A percentile compares a stretch with the other conserved stretches of the same genome.
phyloP scores from a whole-genome alignment of 2,113 vertebrate species.

The Tinamus guttatus region DNA sequence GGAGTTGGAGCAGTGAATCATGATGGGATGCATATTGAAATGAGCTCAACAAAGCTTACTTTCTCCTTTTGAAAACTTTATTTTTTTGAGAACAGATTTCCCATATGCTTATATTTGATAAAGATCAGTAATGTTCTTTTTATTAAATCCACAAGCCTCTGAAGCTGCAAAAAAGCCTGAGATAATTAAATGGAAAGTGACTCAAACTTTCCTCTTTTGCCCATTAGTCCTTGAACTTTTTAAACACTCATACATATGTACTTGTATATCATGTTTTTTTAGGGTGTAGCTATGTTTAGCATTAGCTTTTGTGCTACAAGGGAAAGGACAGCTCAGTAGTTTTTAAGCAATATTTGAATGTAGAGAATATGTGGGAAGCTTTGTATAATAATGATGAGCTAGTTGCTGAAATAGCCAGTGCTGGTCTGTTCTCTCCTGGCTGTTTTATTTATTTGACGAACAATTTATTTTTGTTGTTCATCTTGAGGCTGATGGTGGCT shows the following conservation, averaged over 20 bases:
- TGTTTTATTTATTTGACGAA: too few relatives aligned
- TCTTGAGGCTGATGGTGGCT: not conserved
- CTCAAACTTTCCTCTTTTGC: not conserved
- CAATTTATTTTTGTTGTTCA: too few relatives aligned
- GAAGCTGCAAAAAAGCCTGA: not conserved
- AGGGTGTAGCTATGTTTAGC: not conserved
- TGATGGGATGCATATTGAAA: not conserved
- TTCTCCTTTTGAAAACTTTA: not conserved
- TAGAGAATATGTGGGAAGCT: not conserved
- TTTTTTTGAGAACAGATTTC: not conserved
- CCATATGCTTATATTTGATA: not conserved
- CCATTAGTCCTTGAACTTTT: not conserved
- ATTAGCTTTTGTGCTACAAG: not conserved
- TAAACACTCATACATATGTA: not conserved
- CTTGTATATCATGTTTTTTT: not conserved
- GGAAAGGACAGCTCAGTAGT: fast-evolving
- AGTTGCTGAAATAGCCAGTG: not conserved
- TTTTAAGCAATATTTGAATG: fast-evolving
- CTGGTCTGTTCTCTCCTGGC: too few relatives aligned
- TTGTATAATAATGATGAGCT: not conserved
- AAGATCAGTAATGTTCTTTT: not conserved
- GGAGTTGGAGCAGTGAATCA: not conserved
- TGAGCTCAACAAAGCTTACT: not conserved
- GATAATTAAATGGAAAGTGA: not conserved
- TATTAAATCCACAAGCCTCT: not conserved